A percentile compares a stretch with the other conserved stretches of the same genome.
Evolutionary conservation across 2,797 vertebrate species (phyloP).

Genomic region (Neosalanx taihuensis): DNA sequence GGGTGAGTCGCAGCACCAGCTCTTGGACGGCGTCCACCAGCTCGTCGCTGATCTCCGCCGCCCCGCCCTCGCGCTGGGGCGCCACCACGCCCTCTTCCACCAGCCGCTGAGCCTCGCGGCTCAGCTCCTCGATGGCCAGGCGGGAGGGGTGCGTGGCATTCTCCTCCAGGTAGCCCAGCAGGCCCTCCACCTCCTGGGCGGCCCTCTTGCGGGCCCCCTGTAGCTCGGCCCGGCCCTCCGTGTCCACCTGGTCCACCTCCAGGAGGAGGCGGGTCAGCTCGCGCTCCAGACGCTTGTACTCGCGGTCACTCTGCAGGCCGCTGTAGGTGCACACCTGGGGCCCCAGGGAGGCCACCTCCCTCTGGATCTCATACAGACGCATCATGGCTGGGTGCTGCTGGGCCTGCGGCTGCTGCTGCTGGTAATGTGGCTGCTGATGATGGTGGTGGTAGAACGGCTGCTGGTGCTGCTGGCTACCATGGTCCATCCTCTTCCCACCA

Average conservation of each 20-base stretch:
- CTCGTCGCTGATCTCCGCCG: conserved; percentile 75
- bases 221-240: conserved; percentile 86
- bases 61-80: conserved; percentile 76
- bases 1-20: conserved; percentile 86
- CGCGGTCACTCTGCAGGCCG: conserved; percentile 85
- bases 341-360: conserved; percentile 82
- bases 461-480: conserved; percentile 72
- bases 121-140: conserved; percentile 85
- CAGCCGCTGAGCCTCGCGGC: conserved; percentile 80
- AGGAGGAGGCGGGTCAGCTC: conserved; percentile 86
- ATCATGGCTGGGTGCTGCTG: conserved; percentile 84
- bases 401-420: conserved; percentile 64
- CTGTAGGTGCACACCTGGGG: conserved; percentile 88
- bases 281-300: conserved; percentile 89
- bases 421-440: conserved; percentile 55
- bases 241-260: conserved; percentile 93
- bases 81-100: conserved; percentile 83
- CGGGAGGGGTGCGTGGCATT: conserved; percentile 87
- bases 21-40: conserved; percentile 91
- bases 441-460: conserved; percentile 30
- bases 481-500: conserved; percentile 83
- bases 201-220: conserved; percentile 87
- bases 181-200: conserved; percentile 86
- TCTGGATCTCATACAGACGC: conserved; percentile 89
- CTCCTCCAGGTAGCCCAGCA: conserved; percentile 92